Conservation (phyloP, 2,113 vertebrate species). For the Triplophysa siluroides region DNA sequence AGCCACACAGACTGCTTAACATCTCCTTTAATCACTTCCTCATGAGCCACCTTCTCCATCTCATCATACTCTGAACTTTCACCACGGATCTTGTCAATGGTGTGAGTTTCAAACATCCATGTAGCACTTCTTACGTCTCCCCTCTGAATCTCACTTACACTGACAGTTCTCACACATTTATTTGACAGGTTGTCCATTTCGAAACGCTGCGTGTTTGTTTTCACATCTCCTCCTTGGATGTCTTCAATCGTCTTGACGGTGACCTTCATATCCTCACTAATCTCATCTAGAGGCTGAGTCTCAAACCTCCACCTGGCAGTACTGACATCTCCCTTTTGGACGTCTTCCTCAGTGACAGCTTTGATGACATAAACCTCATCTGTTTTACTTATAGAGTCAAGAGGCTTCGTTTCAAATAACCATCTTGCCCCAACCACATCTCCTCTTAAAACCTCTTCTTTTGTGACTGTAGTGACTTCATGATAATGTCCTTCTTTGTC, state of each 20-base stretch:
- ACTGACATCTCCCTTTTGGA: constrained; percentile 85
- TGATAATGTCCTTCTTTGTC: constrained; percentile 89
- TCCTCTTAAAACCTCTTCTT: constrained; percentile 87
- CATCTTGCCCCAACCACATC: constrained; percentile 89
- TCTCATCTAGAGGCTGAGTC: constrained; percentile 87
- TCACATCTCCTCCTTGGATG: constrained; percentile 84
- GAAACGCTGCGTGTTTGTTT: constrained; percentile 79
- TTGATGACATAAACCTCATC: constrained; percentile 88
- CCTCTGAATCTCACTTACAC: constrained; percentile 87
- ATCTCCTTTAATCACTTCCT: constrained; percentile 87
- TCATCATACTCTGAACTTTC: constrained; percentile 76
- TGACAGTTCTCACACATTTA: constrained; percentile 84
- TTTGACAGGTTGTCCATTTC: constrained; percentile 77
- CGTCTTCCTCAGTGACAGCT: constrained; percentile 88
- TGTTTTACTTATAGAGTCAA: constrained; percentile 84
- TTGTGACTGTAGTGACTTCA: constrained; percentile 90
- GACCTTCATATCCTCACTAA: constrained; percentile 77
- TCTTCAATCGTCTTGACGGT: constrained; percentile 73
- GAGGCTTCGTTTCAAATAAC: constrained; percentile 91
- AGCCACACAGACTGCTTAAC: constrained; percentile 91
- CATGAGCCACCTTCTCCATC: constrained; percentile 82
- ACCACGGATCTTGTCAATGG: constrained; percentile 81
- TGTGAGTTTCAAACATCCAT: constrained; percentile 90
- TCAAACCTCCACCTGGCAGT: constrained; percentile 89
- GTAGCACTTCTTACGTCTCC: constrained; percentile 87